Evolutionary conservation across 2,888 invertebrate genomes (phyloP), one percentile per base, ranked within the genome.

Genomic region (Cantharis flavilabris): DNA sequence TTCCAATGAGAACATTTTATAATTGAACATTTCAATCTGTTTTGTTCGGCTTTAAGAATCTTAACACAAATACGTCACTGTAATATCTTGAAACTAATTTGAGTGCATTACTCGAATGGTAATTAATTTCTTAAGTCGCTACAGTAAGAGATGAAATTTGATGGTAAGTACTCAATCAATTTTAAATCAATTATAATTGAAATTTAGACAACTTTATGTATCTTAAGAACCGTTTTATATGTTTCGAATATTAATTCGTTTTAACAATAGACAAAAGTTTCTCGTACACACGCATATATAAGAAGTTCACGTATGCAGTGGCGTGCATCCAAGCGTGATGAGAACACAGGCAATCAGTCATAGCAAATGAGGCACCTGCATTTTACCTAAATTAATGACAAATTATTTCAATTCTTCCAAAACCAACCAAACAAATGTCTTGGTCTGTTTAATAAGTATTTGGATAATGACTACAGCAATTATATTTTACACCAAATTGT

Each of bases 301-400:
- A 80, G 81, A 74, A 76, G 77, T 80, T 80, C 77, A 71, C 69
- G 76, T 71, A 72, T 62, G 72, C 80, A 77, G 79, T 78, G 79
- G 80, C 80, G 82, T 78, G 82, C 76, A 81, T 78, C 82, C 76
- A 78, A 78, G 80, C 81, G 81, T 82, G 81, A 78, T 81, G 82
- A 80, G 81, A 82, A 82, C 82, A 82, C 80, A 81, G 81, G 80
- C 81, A 82, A 81, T 80, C 80, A 81, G 80, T 81, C 82, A 81
- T 81, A 78, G 79, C 80, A 80, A 82, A 81, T 79, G 82, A 81
- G 80, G 76, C 81, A 80, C 79, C 79, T 79, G 80, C 77, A 79
- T 76, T 77, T 79, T 79, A 79, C 76, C 74, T 72, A 79, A 79
- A 76, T 79, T 79, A 79, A 76, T 75, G 74, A 79, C 79, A 76